These are phyloP conservation scores for Orthochromis malagaraziensis DNA, from an alignment of 2,113 vertebrate genomes.

Conservation along the genomic window DNA sequence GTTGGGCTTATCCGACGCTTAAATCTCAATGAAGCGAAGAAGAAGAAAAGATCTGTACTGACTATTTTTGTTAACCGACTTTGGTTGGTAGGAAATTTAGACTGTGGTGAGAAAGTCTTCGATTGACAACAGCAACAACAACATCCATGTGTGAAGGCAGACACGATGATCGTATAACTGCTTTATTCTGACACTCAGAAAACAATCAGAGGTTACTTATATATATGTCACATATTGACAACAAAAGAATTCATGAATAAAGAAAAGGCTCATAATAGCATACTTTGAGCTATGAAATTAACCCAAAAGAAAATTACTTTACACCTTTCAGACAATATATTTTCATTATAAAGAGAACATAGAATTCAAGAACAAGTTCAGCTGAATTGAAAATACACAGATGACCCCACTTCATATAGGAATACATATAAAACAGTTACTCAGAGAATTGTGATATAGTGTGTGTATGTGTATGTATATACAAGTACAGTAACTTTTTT, in stretches of 20 bases:
- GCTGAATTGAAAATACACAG: slow-evolving; percentile 59
- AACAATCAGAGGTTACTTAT: slow-evolving; percentile 65
- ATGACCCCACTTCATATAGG: slow-evolving; percentile 67
- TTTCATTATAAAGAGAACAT: slow-evolving; percentile 64
- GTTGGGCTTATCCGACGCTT: neutral
- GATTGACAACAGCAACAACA: neutral
- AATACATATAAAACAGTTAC: slow-evolving; percentile 68
- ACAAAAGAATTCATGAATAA: slow-evolving; percentile 48
- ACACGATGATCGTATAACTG: slow-evolving; percentile 50
- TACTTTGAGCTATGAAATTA: slow-evolving; percentile 49
- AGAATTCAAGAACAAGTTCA: slow-evolving; percentile 61
- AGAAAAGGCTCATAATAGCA: slow-evolving; percentile 35
- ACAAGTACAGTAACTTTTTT: slow-evolving; percentile 55
- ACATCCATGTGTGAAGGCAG: slow-evolving; percentile 35
- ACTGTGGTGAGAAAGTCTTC: neutral
- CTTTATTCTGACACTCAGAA: slow-evolving; percentile 72
- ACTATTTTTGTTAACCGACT: neutral
- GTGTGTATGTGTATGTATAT: slow-evolving; percentile 47
- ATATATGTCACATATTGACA: slow-evolving; percentile 65
- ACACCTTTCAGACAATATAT: slow-evolving; percentile 64
- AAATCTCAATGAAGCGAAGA: neutral
- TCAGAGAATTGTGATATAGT: slow-evolving; percentile 58
- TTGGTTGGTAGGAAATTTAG: fast-evolving
- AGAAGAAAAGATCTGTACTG: neutral
- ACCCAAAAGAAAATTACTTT: slow-evolving; percentile 47